Evolutionary conservation across 2,797 vertebrate genomes (phyloP).

Genomic region (Tinamus major): DNA sequence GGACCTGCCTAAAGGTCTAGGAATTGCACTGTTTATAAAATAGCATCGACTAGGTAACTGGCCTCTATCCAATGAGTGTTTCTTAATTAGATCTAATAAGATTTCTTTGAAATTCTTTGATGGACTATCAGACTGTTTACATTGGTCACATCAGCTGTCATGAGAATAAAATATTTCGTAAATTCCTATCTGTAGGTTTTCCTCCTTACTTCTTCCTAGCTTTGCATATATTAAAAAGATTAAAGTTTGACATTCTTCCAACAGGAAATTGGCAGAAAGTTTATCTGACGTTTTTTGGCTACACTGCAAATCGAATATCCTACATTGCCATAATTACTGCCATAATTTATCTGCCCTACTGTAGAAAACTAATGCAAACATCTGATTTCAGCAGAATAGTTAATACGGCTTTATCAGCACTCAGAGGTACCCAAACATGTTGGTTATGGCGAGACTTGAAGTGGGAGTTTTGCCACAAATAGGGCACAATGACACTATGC

Average conservation of each 20-base stretch:
- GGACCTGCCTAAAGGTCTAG: background rate
- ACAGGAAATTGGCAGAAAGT: background rate
- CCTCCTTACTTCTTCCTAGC: background rate
- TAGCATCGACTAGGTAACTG: background rate
- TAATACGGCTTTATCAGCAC: background rate
- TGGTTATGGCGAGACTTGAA: background rate
- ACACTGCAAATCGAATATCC: background rate
- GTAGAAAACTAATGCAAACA: background rate
- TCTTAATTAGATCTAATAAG: background rate
- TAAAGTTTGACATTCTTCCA: background rate
- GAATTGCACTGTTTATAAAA: background rate
- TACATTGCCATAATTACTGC: background rate
- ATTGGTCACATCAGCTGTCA: slow-evolving; percentile 19
- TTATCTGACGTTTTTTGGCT: background rate
- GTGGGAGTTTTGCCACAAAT: background rate
- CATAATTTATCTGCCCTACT: background rate
- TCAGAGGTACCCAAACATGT: background rate
- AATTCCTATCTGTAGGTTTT: slow-evolving; percentile 7
- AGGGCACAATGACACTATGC: no score
- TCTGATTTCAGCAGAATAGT: background rate
- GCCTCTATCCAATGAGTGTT: background rate
- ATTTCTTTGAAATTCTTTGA: background rate
- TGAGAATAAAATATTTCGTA: background rate
- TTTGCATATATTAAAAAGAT: background rate
- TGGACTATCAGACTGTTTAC: background rate